Conservation (phyloP, 2,888 invertebrate genomes). For the Phortica magna region DNA sequence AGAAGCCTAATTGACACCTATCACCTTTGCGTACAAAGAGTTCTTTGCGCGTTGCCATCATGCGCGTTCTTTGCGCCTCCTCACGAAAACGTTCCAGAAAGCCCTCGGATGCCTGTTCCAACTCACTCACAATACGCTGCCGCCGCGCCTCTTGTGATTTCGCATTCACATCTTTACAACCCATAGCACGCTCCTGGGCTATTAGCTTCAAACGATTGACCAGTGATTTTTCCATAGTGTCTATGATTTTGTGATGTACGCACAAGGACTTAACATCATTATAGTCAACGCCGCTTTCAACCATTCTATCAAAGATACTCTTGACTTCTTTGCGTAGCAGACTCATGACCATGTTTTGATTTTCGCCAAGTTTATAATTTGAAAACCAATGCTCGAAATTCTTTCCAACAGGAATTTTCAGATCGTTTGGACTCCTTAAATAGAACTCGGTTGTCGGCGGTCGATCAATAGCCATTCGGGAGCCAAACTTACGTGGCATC, state of each 20-base stretch:
- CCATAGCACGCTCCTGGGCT: conserved; percentile 24
- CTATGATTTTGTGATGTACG: conserved; percentile 51
- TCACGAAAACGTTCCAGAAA: conserved; percentile 49
- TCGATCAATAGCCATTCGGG: background rate
- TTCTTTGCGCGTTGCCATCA: conserved; percentile 45
- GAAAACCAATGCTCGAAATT: conserved; percentile 61
- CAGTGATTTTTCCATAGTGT: conserved; percentile 51
- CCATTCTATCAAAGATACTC: conserved; percentile 41
- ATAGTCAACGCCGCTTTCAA: conserved; percentile 18
- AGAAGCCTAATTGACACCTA: background rate
- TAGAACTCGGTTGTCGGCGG: background rate
- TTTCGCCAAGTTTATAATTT: background rate
- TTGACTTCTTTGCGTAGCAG: conserved; percentile 47
- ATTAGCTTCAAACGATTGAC: conserved; percentile 43
- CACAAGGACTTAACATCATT: conserved; percentile 46
- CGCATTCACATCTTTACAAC: conserved; percentile 7
- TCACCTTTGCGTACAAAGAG: conserved; percentile 28
- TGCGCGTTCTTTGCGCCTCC: conserved; percentile 47
- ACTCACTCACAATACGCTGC: conserved; percentile 40
- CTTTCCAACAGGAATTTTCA: background rate
- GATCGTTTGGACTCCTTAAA: background rate
- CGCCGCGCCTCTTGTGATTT: conserved; percentile 19
- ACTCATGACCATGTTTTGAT: conserved; percentile 25
- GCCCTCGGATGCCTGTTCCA: conserved; percentile 48
- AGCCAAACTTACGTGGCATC: conserved; percentile 37